phyloP scores from a whole-genome alignment of 2,797 vertebrate genomes.

The Monodelphis domestica region DNA sequence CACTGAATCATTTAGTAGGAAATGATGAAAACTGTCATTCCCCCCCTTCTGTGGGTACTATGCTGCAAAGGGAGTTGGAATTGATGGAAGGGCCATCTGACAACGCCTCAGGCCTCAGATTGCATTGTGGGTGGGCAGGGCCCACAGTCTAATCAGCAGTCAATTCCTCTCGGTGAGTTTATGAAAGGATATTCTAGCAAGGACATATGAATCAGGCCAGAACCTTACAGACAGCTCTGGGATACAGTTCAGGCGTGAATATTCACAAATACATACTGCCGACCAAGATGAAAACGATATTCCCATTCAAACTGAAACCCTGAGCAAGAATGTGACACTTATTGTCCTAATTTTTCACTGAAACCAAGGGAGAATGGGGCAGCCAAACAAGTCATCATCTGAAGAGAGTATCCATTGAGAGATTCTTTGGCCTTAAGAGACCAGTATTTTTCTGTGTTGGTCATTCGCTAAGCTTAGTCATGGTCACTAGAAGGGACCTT shows the following conservation, averaged over 20 bases:
- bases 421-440: background rate
- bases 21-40: slow-evolving; percentile 71
- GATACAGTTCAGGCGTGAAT: background rate
- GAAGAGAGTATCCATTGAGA: background rate
- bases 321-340: background rate
- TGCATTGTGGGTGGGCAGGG: slow-evolving; percentile 50
- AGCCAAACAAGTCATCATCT: background rate
- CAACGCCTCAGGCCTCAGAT: slow-evolving; percentile 53
- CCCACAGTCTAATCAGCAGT: slow-evolving; percentile 43
- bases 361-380: background rate
- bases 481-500: background rate
- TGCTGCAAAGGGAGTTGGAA: slow-evolving; percentile 55
- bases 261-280: background rate
- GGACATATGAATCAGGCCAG: background rate
- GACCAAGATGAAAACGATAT: background rate
- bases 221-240: background rate
- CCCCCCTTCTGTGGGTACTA: slow-evolving; percentile 38
- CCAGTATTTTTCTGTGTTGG: background rate
- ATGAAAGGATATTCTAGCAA: slow-evolving; percentile 25
- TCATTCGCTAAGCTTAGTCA: background rate
- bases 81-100: slow-evolving; percentile 48
- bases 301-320: background rate
- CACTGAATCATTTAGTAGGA: slow-evolving; percentile 68
- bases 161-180: background rate
- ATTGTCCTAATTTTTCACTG: background rate